Percentiles rank a stretch among this genome's conserved stretches.
Evolutionary conservation across 1,140 invertebrate genomes (phyloP).

Genomic region (Rhagoletis pomonella): DNA sequence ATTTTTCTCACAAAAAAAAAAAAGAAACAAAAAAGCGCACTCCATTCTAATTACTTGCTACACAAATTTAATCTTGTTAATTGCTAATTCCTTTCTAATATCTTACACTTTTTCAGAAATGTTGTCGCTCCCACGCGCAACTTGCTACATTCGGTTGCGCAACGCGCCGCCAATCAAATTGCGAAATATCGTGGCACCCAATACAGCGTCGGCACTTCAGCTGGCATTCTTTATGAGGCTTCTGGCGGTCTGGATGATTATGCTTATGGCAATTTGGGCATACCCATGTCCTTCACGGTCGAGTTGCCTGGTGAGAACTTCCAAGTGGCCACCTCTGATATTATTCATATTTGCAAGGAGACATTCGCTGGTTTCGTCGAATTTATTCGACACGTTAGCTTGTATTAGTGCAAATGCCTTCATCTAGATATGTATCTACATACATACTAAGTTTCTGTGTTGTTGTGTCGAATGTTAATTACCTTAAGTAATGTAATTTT

Average conservation of each 20-base stretch:
- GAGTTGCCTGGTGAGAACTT: conserved; percentile 82
- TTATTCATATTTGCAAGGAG: conserved; percentile 84
- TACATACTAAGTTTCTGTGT: not conserved
- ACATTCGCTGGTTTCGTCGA: conserved; percentile 80
- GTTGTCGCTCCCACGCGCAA: conserved; percentile 67
- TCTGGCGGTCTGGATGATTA: conserved; percentile 81
- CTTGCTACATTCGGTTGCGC: conserved; percentile 66
- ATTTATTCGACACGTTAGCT: conserved; percentile 71
- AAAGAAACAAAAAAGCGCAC: too few species aligned
- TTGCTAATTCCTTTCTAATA: conserved; percentile 11
- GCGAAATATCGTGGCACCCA: conserved; percentile 75
- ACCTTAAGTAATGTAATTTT: conserved; percentile 43
- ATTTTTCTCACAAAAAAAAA: too few species aligned
- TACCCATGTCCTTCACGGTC: conserved; percentile 80
- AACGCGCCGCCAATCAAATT: conserved; percentile 71
- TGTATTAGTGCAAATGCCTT: conserved; percentile 65
- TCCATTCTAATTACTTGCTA: too few species aligned
- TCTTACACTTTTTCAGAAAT: conserved; percentile 64
- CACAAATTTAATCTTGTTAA: not conserved
- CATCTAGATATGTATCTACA: too few species aligned
- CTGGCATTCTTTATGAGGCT: conserved; percentile 75
- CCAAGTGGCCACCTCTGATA: conserved; percentile 79
- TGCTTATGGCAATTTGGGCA: conserved; percentile 76
- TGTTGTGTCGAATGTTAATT: conserved; percentile 13
- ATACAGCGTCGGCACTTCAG: conserved; percentile 77